Evolutionary conservation across 2,888 invertebrate genomes (phyloP).

Genomic region (Orchestes rusci): DNA sequence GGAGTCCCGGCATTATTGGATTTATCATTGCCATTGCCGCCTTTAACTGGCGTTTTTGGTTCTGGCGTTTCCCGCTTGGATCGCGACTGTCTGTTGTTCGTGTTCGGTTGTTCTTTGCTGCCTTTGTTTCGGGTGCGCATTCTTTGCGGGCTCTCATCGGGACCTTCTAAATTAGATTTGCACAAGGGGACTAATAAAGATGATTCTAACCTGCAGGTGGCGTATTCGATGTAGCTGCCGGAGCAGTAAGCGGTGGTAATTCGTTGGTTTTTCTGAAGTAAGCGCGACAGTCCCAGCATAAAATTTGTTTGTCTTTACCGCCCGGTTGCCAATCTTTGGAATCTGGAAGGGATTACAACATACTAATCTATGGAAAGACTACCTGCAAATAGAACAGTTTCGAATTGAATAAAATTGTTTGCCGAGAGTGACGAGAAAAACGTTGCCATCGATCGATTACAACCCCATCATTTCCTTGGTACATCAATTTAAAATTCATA

Average conservation of each 20-base stretch:
- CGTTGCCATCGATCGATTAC: too few relatives aligned
- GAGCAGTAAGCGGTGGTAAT: slow-evolving; percentile 52
- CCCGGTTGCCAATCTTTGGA: slow-evolving; percentile 67
- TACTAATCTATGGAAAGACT: too few relatives aligned
- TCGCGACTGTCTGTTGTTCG: slow-evolving; percentile 40
- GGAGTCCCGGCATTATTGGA: slow-evolving; percentile 22
- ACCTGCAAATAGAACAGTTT: too few relatives aligned
- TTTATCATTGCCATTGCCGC: slow-evolving; percentile 29
- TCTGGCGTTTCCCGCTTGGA: slow-evolving; percentile 50
- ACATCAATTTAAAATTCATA: too few relatives aligned
- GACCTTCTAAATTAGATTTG: slow-evolving; percentile 48
- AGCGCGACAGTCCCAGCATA: slow-evolving; percentile 70
- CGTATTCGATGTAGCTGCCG: slow-evolving; percentile 34
- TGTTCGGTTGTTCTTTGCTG: slow-evolving; percentile 47
- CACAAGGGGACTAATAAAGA: background rate
- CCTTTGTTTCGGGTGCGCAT: slow-evolving; percentile 79
- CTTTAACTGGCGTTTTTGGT: slow-evolving; percentile 49
- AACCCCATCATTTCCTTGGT: too few relatives aligned
- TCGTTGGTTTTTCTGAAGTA: slow-evolving; percentile 74
- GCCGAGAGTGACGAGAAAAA: too few relatives aligned
- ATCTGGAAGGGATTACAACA: slow-evolving; percentile 43
- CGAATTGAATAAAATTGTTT: too few relatives aligned
- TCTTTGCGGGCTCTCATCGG: slow-evolving; percentile 78
- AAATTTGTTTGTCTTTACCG: slow-evolving; percentile 59
- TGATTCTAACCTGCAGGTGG: slow-evolving; percentile 28